These are phyloP conservation scores for Gymnocephalus cernua DNA, from an alignment of 2,113 vertebrate species.

Conservation along the genomic window DNA sequence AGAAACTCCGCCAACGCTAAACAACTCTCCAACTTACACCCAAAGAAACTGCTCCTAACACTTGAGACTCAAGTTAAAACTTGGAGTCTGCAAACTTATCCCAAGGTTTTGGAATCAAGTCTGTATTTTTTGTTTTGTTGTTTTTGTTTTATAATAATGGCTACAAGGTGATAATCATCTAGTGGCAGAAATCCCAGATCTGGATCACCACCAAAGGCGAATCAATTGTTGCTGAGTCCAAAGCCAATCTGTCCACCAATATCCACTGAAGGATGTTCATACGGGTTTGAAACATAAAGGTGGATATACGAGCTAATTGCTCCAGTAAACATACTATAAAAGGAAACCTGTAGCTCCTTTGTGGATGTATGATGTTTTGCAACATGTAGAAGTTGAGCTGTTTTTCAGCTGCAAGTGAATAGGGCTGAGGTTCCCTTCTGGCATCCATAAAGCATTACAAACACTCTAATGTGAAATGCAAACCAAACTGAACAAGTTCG, in stretches of 20 bases:
- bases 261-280: constrained; percentile 14
- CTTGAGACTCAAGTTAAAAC: constrained; percentile 34
- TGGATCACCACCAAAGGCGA: constrained; percentile 51
- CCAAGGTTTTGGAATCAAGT: constrained; percentile 49
- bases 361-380: background rate
- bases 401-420: background rate
- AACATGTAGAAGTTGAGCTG: background rate
- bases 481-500: constrained; percentile 2
- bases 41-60: constrained; percentile 46
- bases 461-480: constrained; percentile 1
- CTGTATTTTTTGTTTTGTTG: background rate
- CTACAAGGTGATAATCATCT: constrained; percentile 66
- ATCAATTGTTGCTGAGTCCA: constrained; percentile 51
- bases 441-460: constrained; percentile 28
- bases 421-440: background rate
- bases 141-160: constrained; percentile 44
- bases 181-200: constrained; percentile 68
- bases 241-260: constrained; percentile 52
- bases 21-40: constrained; percentile 49
- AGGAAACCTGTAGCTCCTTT: constrained; percentile 3
- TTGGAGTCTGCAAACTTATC: constrained; percentile 35
- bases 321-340: background rate
- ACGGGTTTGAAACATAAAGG: background rate
- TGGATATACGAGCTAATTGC: background rate
- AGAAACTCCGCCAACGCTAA: constrained; percentile 36